Evolutionary conservation across 2,888 invertebrate species (phyloP), one percentile per base, ranked within the genome.

Genomic region (Margaritifera margaritifera): DNA sequence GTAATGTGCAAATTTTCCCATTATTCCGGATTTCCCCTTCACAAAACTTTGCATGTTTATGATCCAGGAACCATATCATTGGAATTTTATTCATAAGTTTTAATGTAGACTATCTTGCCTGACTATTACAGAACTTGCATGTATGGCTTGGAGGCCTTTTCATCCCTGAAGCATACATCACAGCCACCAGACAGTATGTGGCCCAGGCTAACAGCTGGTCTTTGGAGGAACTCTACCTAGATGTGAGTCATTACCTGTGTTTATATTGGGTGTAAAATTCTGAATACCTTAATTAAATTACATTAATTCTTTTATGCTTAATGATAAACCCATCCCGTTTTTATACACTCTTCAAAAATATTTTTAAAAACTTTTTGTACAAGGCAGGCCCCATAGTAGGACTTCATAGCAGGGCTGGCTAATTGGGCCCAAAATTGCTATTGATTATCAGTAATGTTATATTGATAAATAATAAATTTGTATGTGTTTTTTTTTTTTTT

Each of bases 161-260:
- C 84, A 98, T 98, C 90, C 98, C 99, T 0, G 99, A 99, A 91
- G 99, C 99, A 0, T 99, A 98, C 90, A 96, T 99, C 80, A 99
- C 99, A 0, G 99, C 99, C 6, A 99, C 99, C 1, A 93, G 99
- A 25, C 99, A 99, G 89, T 98, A 97, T 90, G 97, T 99, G 60
- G 99, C 98, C 0, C 91, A 90, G 82, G 90, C 90, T 59, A 99
- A 99, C 90, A 88, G 89, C 66, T 93, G 92, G 92, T 98, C 99
- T 0, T 92, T 99, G 59, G 99, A 99, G 91, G 99, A 99, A 90
- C 92, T 99, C 20, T 93, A 95, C 80, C 91, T 98, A 74, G 94
- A 95, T 90, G 96, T 96, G 68, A 82, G 84, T 82, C 24, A 63
- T 8, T 50, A 18, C 20, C 27, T 55, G 54, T 25, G 6, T 51